Evolutionary conservation across 2,888 invertebrate genomes (phyloP).

Genomic region (Cheilosia vulpina): DNA sequence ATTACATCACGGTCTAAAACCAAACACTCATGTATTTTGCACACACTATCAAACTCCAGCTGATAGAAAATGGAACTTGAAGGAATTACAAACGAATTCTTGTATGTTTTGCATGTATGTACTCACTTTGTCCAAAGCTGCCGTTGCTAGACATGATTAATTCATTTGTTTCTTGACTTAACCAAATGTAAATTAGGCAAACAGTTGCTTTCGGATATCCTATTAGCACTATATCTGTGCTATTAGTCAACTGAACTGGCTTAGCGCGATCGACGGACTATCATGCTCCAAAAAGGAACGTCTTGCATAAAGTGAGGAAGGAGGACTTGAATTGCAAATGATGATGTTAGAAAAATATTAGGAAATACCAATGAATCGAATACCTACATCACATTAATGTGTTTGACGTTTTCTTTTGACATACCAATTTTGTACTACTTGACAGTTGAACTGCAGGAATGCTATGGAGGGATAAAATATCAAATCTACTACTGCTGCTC

Average conservation of each 20-base stretch:
- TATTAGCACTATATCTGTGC: background rate
- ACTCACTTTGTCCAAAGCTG: slow-evolving; percentile 50
- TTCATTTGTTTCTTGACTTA: background rate
- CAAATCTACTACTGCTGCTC: too few relatives aligned
- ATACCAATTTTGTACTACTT: background rate
- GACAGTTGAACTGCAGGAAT: background rate
- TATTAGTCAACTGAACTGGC: background rate
- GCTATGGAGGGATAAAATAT: background rate
- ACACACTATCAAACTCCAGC: background rate
- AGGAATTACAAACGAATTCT: background rate
- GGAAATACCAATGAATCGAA: background rate
- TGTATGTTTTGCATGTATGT: background rate
- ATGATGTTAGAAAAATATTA: background rate
- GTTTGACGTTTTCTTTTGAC: slow-evolving; percentile 21
- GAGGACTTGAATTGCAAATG: slow-evolving; percentile 15
- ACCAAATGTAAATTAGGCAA: background rate
- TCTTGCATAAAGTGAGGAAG: background rate
- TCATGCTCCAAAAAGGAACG: slow-evolving; percentile 19
- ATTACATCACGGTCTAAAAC: slow-evolving; percentile 36
- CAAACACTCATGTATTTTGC: background rate
- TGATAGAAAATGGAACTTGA: slow-evolving; percentile 16
- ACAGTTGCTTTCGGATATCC: background rate
- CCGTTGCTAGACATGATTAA: slow-evolving; percentile 19
- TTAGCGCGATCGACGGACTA: slow-evolving; percentile 10
- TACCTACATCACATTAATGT: background rate